Evolutionary conservation across 2,888 invertebrate species (phyloP), one percentile per base, ranked within the genome.

Genomic region (Rhaphigaster nebulosa): DNA sequence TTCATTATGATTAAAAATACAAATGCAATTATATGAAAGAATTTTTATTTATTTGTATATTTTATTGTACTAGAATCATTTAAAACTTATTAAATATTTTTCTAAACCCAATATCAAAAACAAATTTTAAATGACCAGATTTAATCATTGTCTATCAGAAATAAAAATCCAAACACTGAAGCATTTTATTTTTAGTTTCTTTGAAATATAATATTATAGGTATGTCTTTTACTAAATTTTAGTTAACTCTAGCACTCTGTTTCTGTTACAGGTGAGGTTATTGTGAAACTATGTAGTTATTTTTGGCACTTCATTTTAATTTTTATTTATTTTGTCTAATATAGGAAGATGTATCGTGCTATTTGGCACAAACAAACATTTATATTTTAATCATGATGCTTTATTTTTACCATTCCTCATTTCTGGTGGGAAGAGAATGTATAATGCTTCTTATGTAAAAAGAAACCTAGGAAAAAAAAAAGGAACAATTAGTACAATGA

Each of bases 311-410:
- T 70, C 34, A 70, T 34, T 70, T 34, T 29, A 65, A 65, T 29
- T 65, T 65, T 65, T 29, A 65, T 60, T n/a, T 12, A 60, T 26
- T 60, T 34, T 70, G 70, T 34, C 20, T 70, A 34, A 70, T 34
- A 70, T 20, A 70, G 70, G 70, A 70, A 70, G 70, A 34, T 70
- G 70, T 34, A 34, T 70, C 70, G 70, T 70, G 70, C 70, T 70
- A 70, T 70, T 70, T 70, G 70, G 70, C 70, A 70, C 70, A 70
- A 70, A 70, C 70, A 70, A 70, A 70, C 70, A 65, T 65, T 65
- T 34, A 29, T 34, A 70, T 34, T 70, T 70, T 70, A 70, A 70
- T 34, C 34, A 34, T 34, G 70, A 20, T 34, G 18, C 18, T 70
- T 70, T 18, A 34, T 6, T 34, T 34, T 70, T 70, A 70, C 6